Base-by-base conservation (phyloP, 1,140 invertebrate genomes). In the Aphaenogaster floridana region DNA sequence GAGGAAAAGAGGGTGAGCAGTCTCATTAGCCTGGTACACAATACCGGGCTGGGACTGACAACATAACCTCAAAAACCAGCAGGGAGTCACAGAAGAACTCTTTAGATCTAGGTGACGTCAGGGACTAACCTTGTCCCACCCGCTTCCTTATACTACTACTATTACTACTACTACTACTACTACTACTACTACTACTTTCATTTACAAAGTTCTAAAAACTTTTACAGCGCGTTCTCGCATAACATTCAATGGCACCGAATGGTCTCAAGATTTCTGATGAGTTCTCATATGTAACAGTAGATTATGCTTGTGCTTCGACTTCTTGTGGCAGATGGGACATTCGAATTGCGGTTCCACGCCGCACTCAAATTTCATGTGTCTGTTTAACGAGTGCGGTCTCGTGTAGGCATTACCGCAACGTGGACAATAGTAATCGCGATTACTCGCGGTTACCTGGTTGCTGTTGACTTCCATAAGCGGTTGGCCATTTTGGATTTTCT, bases 351-450 rank as follows among this genome's bases (percentile, higher is more conserved):
- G 96, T 87, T 96, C 96, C 74, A 96, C 96, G 42, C 97, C 97
- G 88, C 97, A 97, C 86, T 97, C 97, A 90, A 97, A 97, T 83
- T 95, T 96, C 61, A 97, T 96, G 87, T 97, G 97, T 8, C 97
- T 94, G 83, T 96, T 96, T 4, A 97, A 92, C 78, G 96, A 97
- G 66, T 97, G 96, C 11, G 95, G 95, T n/a, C 96, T 95, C 1
- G 95, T 95, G 90, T 97, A 97, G 6, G 94, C 94, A 69, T 96
- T 96, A 13, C 96, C 96, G 88, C 96, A 97, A 69, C 95, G 95
- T 39, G 95, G 94, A 88, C 96, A 96, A 39, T 93, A 94, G 81
- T 94, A 95, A 36, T 90, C 89, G 57, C 77, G 89, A 15, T 34
- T 15, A 0, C 5, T 52, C n/a, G 59, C 17, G 1, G 21, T 79